Conservation (phyloP, 2,888 invertebrate genomes). For the Lasioglossum malachurum region DNA sequence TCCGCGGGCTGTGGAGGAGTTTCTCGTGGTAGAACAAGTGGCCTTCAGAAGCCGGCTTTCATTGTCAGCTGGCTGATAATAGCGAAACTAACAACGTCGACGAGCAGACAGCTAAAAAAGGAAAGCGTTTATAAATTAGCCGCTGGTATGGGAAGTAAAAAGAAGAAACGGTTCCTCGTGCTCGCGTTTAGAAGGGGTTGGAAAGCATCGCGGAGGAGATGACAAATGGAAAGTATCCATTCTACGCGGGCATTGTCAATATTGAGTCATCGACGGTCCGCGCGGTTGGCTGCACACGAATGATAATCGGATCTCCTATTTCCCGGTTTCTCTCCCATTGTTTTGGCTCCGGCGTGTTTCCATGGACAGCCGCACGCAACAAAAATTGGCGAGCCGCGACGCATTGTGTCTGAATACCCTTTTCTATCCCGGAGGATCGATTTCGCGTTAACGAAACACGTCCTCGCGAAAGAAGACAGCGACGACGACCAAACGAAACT, state of each 20-base stretch:
- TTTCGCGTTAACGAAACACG: conserved; percentile 9
- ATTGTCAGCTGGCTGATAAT: neutral
- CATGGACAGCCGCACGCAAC: conserved; percentile 6
- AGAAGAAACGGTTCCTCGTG: neutral
- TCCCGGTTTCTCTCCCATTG: conserved; percentile 22
- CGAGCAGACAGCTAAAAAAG: neutral
- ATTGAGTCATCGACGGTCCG: conserved; percentile 31
- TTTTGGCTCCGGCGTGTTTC: conserved; percentile 17
- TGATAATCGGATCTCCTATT: conserved; percentile 40
- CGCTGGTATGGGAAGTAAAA: neutral
- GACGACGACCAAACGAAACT: neutral
- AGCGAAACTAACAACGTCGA: neutral
- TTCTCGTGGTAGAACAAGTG: neutral
- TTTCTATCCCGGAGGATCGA: neutral
- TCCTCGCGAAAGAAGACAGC: neutral
- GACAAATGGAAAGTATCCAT: conserved; percentile 10
- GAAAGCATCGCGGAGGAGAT: neutral
- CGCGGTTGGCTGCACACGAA: conserved; percentile 18
- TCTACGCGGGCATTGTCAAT: conserved; percentile 7
- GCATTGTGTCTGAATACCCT: neutral
- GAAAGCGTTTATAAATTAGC: conserved; percentile 8
- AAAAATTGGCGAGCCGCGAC: conserved; percentile 10
- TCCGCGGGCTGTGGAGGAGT: neutral
- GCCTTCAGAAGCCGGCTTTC: neutral
- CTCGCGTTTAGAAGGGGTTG: no score